Percentiles rank a stretch among this genome's conserved stretches.
Conservation (phyloP, 1,140 invertebrate genomes). For the Drosophila repleta region DNA sequence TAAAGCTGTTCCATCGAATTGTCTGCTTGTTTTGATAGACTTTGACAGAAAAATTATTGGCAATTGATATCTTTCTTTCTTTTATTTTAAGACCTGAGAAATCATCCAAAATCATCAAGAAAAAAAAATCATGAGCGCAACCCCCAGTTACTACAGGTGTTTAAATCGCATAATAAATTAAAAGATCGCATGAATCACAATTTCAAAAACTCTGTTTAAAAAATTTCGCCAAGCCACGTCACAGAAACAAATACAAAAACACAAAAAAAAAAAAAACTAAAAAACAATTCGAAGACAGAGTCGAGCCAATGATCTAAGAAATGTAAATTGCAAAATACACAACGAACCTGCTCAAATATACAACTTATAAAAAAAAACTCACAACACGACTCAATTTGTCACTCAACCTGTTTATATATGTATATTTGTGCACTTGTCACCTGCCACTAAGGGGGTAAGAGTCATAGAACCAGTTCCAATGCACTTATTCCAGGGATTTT, state of each 20-base stretch:
- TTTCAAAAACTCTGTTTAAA: conserved; percentile 48
- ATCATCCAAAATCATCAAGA: conserved; percentile 61
- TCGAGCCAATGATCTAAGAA: conserved; percentile 58
- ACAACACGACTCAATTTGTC: conserved; percentile 58
- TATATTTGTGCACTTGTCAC: conserved; percentile 36
- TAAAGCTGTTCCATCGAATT: background rate
- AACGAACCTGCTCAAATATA: conserved; percentile 25
- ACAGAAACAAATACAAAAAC: background rate
- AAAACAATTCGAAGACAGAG: conserved; percentile 1
- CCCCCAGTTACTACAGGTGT: conserved; percentile 52
- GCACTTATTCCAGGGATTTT: conserved; percentile 60
- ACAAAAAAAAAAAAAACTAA: background rate
- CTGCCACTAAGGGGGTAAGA: conserved; percentile 23
- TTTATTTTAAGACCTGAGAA: conserved; percentile 41
- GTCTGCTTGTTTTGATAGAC: conserved; percentile 32
- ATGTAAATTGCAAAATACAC: conserved; percentile 62
- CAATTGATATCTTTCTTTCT: conserved; percentile 29
- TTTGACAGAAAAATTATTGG: conserved; percentile 33
- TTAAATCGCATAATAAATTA: conserved; percentile 76
- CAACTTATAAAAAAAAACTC: conserved; percentile 10
- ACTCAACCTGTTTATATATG: conserved; percentile 64
- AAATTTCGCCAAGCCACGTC: conserved; percentile 53
- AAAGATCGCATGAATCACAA: conserved; percentile 58
- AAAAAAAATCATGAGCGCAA: conserved; percentile 44
- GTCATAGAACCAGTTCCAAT: conserved; percentile 64